Conservation (phyloP, 2,888 invertebrate species). For the Idaea biselata region DNA sequence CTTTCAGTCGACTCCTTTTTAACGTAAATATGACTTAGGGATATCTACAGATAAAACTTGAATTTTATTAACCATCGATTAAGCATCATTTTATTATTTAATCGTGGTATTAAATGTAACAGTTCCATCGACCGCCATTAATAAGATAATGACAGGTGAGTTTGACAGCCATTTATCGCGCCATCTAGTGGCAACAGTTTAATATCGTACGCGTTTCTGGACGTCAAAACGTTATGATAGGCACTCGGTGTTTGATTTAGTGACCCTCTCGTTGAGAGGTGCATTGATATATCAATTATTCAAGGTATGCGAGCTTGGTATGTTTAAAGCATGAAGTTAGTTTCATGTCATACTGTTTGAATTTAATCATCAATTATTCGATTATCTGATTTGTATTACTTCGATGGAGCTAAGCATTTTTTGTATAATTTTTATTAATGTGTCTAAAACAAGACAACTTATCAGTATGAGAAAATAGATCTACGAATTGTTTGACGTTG, state of each 20-base stretch:
- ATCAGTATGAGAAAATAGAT: neutral
- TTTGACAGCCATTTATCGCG: conserved; percentile 77
- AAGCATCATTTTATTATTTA: no score
- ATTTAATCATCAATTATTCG: conserved; percentile 75
- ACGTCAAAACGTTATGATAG: conserved; percentile 77
- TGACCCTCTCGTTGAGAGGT: conserved; percentile 66
- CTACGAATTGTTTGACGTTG: neutral
- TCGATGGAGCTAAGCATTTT: conserved; percentile 29
- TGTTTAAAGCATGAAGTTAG: conserved; percentile 74
- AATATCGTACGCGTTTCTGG: conserved; percentile 70
- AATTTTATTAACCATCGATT: no score
- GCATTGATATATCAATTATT: conserved; percentile 80
- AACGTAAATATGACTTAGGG: no score
- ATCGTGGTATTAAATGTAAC: neutral
- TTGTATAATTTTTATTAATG: conserved; percentile 11
- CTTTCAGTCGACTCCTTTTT: no score
- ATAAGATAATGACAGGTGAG: conserved; percentile 75
- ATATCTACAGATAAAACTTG: no score
- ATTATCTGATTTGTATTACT: conserved; percentile 71
- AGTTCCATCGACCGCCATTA: conserved; percentile 61
- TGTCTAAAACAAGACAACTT: neutral
- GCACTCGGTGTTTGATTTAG: conserved; percentile 72
- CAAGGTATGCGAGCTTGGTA: conserved; percentile 70
- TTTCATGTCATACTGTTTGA: conserved; percentile 73
- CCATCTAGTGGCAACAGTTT: conserved; percentile 75